Conservation (phyloP, 2,113 vertebrate species). For the Macheiramphus alcinus region DNA sequence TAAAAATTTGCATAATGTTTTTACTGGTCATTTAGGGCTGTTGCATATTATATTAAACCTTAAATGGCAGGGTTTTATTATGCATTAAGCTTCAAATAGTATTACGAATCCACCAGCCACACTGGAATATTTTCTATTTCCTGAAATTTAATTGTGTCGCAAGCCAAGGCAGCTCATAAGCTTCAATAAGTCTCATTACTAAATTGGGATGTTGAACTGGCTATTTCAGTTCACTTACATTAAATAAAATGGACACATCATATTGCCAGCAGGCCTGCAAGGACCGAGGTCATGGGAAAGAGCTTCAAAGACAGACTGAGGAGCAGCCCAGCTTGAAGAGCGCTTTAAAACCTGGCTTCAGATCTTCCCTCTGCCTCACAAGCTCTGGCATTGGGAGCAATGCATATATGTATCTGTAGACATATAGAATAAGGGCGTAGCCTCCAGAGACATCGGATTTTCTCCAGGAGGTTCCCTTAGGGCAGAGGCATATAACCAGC, state of each 20-base stretch:
- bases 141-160: conserved; percentile 47
- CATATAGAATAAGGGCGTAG: neutral
- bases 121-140: conserved; percentile 44
- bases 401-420: accelerated
- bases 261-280: neutral
- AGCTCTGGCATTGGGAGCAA: neutral
- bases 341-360: neutral
- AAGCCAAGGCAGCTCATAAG: conserved; percentile 24
- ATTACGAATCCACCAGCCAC: conserved; percentile 10
- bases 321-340: neutral
- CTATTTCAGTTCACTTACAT: neutral
- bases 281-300: neutral
- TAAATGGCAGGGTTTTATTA: conserved; percentile 41
- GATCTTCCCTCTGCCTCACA: neutral
- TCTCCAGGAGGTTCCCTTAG: neutral
- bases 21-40: conserved; percentile 45
- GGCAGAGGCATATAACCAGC: neutral
- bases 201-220: conserved; percentile 1
- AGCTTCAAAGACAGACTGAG: neutral
- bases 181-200: conserved; percentile 36
- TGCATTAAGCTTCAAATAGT: conserved; percentile 29
- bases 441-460: neutral
- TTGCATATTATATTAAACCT: conserved; percentile 44
- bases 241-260: neutral
- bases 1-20: conserved; percentile 56